Conservation (phyloP, 1,140 invertebrate genomes). For the Mesaphorura yosii region DNA sequence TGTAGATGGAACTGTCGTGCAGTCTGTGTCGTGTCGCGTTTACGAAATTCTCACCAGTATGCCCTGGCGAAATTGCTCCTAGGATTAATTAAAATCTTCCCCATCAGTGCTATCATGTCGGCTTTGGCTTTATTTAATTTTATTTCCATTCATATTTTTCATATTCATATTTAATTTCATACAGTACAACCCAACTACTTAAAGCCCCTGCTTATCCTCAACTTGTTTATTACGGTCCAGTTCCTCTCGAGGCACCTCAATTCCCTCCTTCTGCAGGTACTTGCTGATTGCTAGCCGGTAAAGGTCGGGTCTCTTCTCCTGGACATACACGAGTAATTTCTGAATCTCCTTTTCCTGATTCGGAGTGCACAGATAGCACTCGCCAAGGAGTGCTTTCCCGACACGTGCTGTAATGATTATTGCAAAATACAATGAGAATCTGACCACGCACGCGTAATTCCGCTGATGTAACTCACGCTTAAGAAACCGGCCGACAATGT, state of each 20-base stretch:
- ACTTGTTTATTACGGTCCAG: no score
- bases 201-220: no score
- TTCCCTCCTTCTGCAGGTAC: conserved; percentile 4
- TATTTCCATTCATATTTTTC: no score
- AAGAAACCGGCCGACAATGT: conserved; percentile 10
- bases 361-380: conserved; percentile 12
- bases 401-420: conserved; percentile 11
- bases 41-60: no score
- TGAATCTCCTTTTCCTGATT: conserved; percentile 8
- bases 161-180: no score
- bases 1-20: no score
- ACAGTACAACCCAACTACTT: no score
- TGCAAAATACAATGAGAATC: not conserved
- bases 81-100: no score
- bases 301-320: conserved; percentile 12
- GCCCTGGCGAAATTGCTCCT: no score
- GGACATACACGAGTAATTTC: conserved; percentile 4
- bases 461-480: conserved; percentile 4
- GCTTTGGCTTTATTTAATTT: no score
- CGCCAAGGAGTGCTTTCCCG: conserved; percentile 5
- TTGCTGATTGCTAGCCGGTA: conserved; percentile 8
- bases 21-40: no score
- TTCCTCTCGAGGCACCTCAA: not conserved
- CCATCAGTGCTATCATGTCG: no score
- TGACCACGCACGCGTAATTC: not conserved